phyloP scores from a whole-genome alignment of 30 jellyfish, hydroid and myxozoan genomes.

The Aurelia sp. region DNA sequence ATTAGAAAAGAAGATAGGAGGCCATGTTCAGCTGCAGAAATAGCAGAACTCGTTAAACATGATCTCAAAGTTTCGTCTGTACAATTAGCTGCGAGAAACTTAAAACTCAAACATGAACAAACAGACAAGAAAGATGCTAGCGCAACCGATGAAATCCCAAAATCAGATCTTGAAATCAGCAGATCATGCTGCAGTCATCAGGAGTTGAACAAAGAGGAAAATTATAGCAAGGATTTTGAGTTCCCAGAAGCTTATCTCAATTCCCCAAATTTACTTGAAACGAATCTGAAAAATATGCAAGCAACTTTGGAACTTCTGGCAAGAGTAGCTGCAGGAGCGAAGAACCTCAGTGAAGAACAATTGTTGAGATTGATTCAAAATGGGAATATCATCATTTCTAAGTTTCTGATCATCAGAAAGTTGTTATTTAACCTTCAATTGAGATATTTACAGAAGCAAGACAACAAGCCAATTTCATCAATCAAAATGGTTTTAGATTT shows the following conservation, averaged over 20 bases:
- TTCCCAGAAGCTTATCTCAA: neutral
- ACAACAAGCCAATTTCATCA: neutral
- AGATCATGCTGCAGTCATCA: neutral
- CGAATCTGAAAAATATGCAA: neutral
- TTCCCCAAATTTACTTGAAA: neutral
- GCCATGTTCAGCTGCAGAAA: neutral
- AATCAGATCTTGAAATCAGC: neutral
- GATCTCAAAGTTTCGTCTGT: constrained; percentile 39
- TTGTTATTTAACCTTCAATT: constrained; percentile 13
- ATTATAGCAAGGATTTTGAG: neutral
- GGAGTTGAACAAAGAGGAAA: neutral
- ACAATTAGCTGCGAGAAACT: constrained; percentile 11
- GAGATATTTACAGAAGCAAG: neutral
- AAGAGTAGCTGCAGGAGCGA: constrained; percentile 34
- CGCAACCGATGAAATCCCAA: neutral
- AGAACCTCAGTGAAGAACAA: constrained; percentile 8
- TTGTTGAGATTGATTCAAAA: constrained; percentile 12
- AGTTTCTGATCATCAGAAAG: constrained; percentile 25
- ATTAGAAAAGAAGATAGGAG: neutral
- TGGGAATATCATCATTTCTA: constrained; percentile 15
- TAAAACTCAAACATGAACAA: neutral
- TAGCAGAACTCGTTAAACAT: neutral
- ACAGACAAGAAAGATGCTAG: neutral
- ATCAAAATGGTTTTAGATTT: constrained; percentile 26
- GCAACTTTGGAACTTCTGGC: constrained; percentile 18